Conservation (phyloP, 2,113 vertebrate species). For the Tinamus guttatus region DNA sequence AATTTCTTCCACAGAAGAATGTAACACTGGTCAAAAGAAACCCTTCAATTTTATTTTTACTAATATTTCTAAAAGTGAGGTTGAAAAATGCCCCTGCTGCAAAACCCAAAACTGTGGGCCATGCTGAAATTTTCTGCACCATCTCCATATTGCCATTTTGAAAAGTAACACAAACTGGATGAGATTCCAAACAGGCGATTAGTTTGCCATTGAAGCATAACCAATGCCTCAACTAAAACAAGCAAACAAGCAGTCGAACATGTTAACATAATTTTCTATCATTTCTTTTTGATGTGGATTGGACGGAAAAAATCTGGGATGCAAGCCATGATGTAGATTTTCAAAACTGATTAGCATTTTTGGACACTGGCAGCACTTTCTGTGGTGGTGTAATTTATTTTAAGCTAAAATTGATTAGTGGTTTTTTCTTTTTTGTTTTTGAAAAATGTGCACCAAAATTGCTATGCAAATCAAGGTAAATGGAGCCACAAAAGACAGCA, state of each 20-base stretch:
- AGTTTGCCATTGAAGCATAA: constrained; percentile 77
- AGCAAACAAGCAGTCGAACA: constrained; percentile 75
- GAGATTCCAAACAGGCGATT: constrained; percentile 71
- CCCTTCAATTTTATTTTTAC: background rate
- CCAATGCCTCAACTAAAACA: constrained; percentile 72
- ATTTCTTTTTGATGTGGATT: constrained; percentile 78
- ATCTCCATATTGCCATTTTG: constrained; percentile 16
- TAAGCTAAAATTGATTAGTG: constrained; percentile 68
- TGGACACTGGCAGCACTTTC: constrained; percentile 69
- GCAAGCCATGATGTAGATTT: constrained; percentile 77
- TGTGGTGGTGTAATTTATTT: constrained; percentile 51
- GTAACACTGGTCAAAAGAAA: background rate
- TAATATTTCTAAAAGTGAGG: background rate
- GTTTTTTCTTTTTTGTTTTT: background rate
- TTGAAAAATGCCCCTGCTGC: background rate
- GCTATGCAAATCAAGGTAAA: constrained; percentile 55
- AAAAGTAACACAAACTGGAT: constrained; percentile 45
- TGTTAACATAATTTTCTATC: constrained; percentile 80
- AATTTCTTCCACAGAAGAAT: background rate
- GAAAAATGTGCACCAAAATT: constrained; percentile 22
- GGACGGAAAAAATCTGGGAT: constrained; percentile 77
- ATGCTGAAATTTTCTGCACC: background rate
- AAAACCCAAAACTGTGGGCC: background rate
- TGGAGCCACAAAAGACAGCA: background rate
- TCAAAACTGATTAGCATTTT: constrained; percentile 79